These are phyloP conservation scores for Zaprionus ghesquierei DNA, from an alignment of 1,140 invertebrate species.

Conservation along the genomic window DNA sequence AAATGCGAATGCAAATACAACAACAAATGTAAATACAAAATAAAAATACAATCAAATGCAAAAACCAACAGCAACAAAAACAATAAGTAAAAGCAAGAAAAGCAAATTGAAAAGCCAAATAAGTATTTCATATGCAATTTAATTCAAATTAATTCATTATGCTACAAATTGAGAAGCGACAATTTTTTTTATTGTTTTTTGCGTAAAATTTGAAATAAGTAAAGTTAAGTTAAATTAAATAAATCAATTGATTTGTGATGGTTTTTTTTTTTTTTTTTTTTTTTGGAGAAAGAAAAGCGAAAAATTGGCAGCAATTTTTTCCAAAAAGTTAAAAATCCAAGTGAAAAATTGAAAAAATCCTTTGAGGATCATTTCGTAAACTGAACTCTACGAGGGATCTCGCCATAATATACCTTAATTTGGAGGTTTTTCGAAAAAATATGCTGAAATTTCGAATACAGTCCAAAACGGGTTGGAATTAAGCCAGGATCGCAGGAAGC, in stretches of 20 bases:
- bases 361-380: conserved; percentile 36
- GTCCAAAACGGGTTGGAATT: conserved; percentile 56
- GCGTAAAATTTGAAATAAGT: conserved; percentile 23
- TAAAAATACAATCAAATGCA: conserved; percentile 59
- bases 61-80: conserved; percentile 36
- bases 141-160: conserved; percentile 50
- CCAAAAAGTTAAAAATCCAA: conserved; percentile 9
- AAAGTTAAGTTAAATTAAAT: neutral
- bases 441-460: conserved; percentile 66
- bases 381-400: conserved; percentile 45
- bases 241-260: conserved; percentile 56
- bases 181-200: conserved; percentile 72
- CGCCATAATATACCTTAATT: conserved; percentile 1
- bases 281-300: conserved; percentile 39
- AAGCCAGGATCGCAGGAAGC: conserved; percentile 20
- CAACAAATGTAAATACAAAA: conserved; percentile 64
- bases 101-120: conserved; percentile 51
- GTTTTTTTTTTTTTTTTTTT: conserved; percentile 54
- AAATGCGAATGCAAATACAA: conserved; percentile 59
- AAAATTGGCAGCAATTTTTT: conserved; percentile 3
- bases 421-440: conserved; percentile 55
- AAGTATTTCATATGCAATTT: conserved; percentile 54
- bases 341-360: conserved; percentile 29
- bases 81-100: conserved; percentile 43
- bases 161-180: conserved; percentile 25